Evolutionary conservation across 2,888 invertebrate genomes (phyloP).

Genomic region (Abscondita cerata): DNA sequence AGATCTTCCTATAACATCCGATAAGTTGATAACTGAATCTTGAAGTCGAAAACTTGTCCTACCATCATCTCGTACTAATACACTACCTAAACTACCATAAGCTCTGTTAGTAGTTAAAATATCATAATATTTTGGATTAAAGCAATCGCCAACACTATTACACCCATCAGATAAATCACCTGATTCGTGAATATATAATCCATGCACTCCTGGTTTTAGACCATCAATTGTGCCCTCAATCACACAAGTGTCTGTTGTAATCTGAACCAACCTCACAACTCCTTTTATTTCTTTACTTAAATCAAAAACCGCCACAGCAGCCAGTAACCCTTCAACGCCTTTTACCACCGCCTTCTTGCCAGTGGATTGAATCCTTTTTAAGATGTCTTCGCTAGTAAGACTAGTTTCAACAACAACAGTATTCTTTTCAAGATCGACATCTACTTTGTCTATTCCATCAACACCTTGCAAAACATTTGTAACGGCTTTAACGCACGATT

Average conservation of each 20-base stretch:
- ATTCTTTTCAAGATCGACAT: constrained; percentile 67
- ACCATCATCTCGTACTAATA: constrained; percentile 67
- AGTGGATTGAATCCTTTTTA: constrained; percentile 61
- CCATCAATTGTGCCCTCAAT: constrained; percentile 89
- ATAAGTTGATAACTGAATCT: constrained; percentile 68
- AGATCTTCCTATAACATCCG: constrained; percentile 79
- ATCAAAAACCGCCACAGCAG: constrained; percentile 79
- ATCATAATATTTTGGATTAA: constrained; percentile 62
- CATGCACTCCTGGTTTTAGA: constrained; percentile 68
- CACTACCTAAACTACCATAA: constrained; percentile 72
- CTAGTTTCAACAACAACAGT: constrained; percentile 73
- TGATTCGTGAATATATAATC: constrained; percentile 71
- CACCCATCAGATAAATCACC: constrained; percentile 74
- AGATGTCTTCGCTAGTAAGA: constrained; percentile 66
- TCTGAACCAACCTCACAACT: constrained; percentile 78
- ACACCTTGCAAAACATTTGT: constrained; percentile 57
- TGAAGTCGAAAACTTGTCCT: constrained; percentile 71
- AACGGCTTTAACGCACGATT: constrained; percentile 63
- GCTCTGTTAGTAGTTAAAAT: constrained; percentile 57
- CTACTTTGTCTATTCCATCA: constrained; percentile 60
- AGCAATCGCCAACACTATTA: constrained; percentile 68
- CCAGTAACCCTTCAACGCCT: constrained; percentile 75
- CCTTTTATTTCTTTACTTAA: constrained; percentile 64
- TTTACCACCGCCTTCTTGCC: constrained; percentile 79
- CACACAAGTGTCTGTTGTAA: constrained; percentile 65